These are phyloP conservation scores for Steinernema hermaphroditum DNA, from an alignment of 2,888 invertebrate genomes.

Conservation along the genomic window DNA sequence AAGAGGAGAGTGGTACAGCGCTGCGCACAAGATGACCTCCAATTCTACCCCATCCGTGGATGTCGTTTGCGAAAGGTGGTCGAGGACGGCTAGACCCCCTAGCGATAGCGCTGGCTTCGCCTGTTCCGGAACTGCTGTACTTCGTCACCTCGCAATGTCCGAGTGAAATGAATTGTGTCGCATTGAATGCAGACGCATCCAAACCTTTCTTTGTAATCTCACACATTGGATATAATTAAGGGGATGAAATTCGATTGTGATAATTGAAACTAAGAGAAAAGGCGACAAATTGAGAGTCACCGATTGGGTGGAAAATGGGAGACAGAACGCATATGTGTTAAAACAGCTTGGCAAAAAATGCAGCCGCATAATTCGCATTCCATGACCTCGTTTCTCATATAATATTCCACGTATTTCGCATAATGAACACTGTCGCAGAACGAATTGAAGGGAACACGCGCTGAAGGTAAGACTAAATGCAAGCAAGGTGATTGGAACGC, in stretches of 20 bases:
- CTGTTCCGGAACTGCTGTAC: constrained; percentile 13
- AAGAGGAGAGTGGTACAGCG: constrained; percentile 7
- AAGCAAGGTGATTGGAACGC: too few relatives aligned
- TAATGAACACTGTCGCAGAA: not conserved
- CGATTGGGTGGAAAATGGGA: too few relatives aligned
- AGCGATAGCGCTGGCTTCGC: not conserved
- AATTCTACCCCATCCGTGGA: constrained; percentile 21
- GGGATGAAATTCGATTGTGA: too few relatives aligned
- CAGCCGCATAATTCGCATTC: constrained; percentile 1
- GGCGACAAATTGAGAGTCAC: not conserved
- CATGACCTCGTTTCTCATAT: constrained; percentile 11
- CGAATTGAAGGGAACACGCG: too few relatives aligned
- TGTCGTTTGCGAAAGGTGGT: constrained; percentile 8
- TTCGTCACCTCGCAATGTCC: not conserved
- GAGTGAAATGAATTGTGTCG: too few relatives aligned
- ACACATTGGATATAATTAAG: too few relatives aligned
- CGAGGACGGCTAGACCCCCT: constrained; percentile 23
- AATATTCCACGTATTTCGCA: not conserved
- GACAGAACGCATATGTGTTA: too few relatives aligned
- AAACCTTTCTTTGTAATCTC: too few relatives aligned
- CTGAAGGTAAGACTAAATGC: too few relatives aligned
- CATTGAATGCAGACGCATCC: too few relatives aligned
- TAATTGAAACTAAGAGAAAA: not conserved
- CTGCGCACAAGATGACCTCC: constrained; percentile 27
- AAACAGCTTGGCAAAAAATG: not conserved